Evolutionary conservation across 2,888 invertebrate species (phyloP).

Genomic region (Mylabris sibirica): DNA sequence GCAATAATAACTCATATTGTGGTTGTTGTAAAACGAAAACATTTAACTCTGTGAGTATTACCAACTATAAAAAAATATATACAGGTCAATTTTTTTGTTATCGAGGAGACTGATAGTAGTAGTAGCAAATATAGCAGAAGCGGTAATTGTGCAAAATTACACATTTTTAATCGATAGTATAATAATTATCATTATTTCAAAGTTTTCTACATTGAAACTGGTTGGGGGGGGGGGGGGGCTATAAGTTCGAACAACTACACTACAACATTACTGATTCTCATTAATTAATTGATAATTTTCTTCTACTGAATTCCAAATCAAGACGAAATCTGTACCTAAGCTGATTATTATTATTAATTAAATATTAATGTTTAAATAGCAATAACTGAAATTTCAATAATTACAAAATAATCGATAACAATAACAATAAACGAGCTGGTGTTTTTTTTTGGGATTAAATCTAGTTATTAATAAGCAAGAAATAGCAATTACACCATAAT

Average conservation of each 20-base stretch:
- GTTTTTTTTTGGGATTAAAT: not conserved
- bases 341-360: not conserved
- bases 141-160: constrained; percentile 1
- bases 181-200: not conserved
- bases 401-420: not conserved
- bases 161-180: not conserved
- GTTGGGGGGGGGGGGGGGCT: too few species aligned
- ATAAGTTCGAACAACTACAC: not conserved
- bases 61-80: constrained; percentile 11
- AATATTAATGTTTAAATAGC: constrained; percentile 2
- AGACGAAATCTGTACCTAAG: not conserved
- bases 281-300: too few species aligned
- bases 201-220: not conserved
- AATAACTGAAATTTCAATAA: not conserved
- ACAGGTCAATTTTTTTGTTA: constrained; percentile 5
- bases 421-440: not conserved
- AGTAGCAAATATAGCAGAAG: not conserved
- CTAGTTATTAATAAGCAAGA: not conserved
- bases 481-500: not conserved
- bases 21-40: constrained; percentile 20
- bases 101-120: not conserved
- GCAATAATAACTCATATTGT: not conserved
- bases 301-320: not conserved
- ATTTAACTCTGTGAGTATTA: constrained; percentile 15
- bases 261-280: too few species aligned